Base-by-base conservation (phyloP, 2,113 vertebrate genomes). In the Gopherus flavomarginatus region DNA sequence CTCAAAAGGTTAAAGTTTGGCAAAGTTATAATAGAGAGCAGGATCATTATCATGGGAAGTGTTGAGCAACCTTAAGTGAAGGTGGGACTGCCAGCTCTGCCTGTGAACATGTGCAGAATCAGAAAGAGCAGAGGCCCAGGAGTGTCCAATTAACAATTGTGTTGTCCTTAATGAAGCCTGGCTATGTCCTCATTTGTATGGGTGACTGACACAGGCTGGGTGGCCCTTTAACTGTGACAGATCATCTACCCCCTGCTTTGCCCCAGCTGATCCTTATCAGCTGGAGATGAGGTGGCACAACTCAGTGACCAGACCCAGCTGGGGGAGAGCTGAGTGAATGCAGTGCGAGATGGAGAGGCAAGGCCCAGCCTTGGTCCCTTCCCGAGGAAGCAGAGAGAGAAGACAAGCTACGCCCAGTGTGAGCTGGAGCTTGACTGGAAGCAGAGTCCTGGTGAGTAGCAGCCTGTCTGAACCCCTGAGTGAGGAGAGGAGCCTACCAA, bases 1-100 rank as follows among this genome's bases (percentile, higher is more conserved):
- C 97, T 96, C 95, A 89, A 75, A 96, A 93, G 96, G 93, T 97
- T 95, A 95, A 95, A 96, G 89, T 96, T 85, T 95, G 97, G 89
- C 95, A 94, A 88, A 92, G 87, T 91, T 11, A 95, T 89, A 17
- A 97, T 65, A 91, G 94, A 85, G 83, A 86, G 49, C 54, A 59
- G 93, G 79, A 89, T 86, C 87, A 1, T 47, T 86, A 95, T 89
- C 89, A 96, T 91, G 53, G 0, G 0, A 86, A 88, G 47, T 10
- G 81, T 80, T 54, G 89, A 93, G 95, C 90, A 91, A 93, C 93
- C 95, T 72, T n/a, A 80, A 94, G 94, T 49, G 92, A 83, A 92
- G 95, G 93, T 85, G 94, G 96, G 91, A 90, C 5, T 75, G 7
- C 11, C 22, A 75, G 22, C 22, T 75, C 21, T 42, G 38, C 11